These are phyloP conservation scores for Pygathrix nemaeus DNA, from an alignment of 2,113 vertebrate species.

Conservation along the genomic window DNA sequence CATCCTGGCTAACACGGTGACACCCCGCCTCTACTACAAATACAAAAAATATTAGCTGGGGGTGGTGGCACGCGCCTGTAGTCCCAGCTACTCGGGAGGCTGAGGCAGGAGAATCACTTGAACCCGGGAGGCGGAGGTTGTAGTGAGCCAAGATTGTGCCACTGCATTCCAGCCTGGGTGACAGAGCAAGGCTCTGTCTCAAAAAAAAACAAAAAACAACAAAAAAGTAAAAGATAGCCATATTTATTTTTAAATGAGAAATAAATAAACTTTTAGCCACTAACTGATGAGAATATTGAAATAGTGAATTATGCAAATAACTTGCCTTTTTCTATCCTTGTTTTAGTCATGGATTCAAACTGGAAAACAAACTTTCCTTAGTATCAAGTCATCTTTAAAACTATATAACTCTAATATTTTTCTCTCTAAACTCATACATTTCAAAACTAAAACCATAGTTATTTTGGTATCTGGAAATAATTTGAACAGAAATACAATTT, in stretches of 20 bases:
- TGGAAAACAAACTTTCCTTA: neutral
- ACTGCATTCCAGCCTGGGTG: too few relatives aligned
- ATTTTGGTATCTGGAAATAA: neutral
- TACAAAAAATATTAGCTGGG: too few relatives aligned
- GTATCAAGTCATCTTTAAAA: neutral
- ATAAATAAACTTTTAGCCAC: constrained; percentile 19
- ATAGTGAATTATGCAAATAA: neutral
- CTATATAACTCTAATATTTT: neutral
- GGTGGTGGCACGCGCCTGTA: too few relatives aligned
- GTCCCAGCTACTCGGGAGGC: too few relatives aligned
- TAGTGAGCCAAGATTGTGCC: too few relatives aligned
- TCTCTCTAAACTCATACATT: neutral
- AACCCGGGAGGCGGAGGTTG: too few relatives aligned
- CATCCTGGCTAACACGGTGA: too few relatives aligned
- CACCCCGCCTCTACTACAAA: too few relatives aligned
- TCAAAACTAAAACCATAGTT: neutral
- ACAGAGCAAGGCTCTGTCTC: too few relatives aligned
- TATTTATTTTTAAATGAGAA: constrained; percentile 58
- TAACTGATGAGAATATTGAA: neutral
- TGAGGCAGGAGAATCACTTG: too few relatives aligned
- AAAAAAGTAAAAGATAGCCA: neutral
- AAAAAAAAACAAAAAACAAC: too few relatives aligned
- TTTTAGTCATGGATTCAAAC: neutral
- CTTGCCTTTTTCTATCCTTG: neutral
- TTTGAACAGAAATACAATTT: neutral